Conservation (phyloP, 2,113 vertebrate species). For the Panthera leo region DNA sequence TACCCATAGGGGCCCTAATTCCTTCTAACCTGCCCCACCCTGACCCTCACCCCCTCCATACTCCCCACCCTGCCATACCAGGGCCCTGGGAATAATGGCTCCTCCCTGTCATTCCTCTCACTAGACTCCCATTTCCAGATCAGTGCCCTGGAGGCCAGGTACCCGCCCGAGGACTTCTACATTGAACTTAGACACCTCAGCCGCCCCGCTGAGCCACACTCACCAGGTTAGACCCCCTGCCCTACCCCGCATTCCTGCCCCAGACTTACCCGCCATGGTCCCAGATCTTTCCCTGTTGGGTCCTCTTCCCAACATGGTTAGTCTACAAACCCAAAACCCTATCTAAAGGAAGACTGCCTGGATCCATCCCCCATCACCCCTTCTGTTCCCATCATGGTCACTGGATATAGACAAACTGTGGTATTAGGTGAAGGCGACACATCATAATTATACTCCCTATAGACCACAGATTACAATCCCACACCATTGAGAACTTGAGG, state of each 20-base stretch:
- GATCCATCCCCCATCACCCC: not conserved
- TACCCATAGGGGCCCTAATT: not conserved
- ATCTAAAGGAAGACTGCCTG: not conserved
- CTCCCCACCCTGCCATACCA: conserved; percentile 19
- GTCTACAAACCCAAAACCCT: not conserved
- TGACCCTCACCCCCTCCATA: not conserved
- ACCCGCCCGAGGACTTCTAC: conserved; percentile 81
- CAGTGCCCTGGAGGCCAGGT: conserved; percentile 82
- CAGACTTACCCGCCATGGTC: not conserved
- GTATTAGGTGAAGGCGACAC: not conserved
- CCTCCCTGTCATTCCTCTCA: conserved; percentile 83
- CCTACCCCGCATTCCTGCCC: not conserved
- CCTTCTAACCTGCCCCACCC: not conserved
- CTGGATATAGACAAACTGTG: not conserved
- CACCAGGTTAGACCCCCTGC: conserved; percentile 75
- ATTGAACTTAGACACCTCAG: conserved; percentile 82
- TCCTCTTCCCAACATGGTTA: not conserved
- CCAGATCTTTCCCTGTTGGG: not conserved
- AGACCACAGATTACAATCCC: not conserved
- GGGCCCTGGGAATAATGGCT: conserved; percentile 75
- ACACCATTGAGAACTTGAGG: not conserved
- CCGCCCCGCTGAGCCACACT: conserved; percentile 70
- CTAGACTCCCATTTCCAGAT: conserved; percentile 83
- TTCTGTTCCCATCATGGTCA: not conserved
- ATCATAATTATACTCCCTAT: not conserved